phyloP scores from a whole-genome alignment of 2,113 vertebrate genomes.

The Aphyosemion australe region DNA sequence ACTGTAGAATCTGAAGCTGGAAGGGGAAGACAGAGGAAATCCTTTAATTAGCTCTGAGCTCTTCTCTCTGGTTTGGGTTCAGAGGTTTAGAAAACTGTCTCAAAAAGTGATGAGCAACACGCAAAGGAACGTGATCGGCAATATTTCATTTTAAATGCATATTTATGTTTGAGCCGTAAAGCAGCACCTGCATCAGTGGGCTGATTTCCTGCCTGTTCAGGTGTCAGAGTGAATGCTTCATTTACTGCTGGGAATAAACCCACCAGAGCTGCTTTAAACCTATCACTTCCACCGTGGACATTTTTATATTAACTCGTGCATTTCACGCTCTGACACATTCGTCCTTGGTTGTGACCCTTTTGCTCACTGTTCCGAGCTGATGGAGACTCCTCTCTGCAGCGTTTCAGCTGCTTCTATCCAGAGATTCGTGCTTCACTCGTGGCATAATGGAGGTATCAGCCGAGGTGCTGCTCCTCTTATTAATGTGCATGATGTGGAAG shows the following conservation, averaged over 20 bases:
- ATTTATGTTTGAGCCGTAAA: neutral
- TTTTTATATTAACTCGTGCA: constrained; percentile 50
- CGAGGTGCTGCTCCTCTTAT: constrained; percentile 23
- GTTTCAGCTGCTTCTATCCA: constrained; percentile 36
- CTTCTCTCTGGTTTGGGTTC: constrained; percentile 3
- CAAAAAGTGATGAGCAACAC: neutral
- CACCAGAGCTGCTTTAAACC: constrained; percentile 24
- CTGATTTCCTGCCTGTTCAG: constrained; percentile 18
- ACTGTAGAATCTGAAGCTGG: constrained; percentile 52
- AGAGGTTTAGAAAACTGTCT: neutral
- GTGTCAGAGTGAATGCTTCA: constrained; percentile 27
- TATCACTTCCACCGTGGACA: constrained; percentile 23
- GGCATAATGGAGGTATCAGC: constrained; percentile 31
- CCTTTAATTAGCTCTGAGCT: constrained; percentile 48
- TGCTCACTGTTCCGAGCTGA: constrained; percentile 25
- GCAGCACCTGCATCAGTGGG: constrained; percentile 13
- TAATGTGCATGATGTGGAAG: constrained; percentile 24
- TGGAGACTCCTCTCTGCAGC: constrained; percentile 23
- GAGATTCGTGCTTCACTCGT: constrained; percentile 45
- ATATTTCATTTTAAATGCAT: neutral
- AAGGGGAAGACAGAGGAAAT: constrained; percentile 39
- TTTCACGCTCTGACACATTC: constrained; percentile 55
- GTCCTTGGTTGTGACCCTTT: constrained; percentile 56
- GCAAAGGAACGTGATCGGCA: neutral
- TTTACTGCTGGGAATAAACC: constrained; percentile 22